Evolutionary conservation across 2,888 invertebrate species (phyloP).

Genomic region (Mechanitis mazaeus): DNA sequence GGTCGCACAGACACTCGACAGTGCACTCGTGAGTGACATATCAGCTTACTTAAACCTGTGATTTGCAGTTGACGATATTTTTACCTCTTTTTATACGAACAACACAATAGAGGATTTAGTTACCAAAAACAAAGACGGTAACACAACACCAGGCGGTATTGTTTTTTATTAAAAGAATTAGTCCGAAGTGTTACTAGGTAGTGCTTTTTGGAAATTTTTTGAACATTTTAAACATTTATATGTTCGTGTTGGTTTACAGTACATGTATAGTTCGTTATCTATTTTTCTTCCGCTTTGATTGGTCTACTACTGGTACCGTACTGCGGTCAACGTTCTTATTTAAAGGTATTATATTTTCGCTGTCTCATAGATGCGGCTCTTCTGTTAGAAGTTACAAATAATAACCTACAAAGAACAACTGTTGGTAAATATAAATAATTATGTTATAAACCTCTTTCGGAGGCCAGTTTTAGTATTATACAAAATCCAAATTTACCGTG

Average conservation of each 20-base stretch:
- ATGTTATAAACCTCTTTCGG: too few relatives aligned
- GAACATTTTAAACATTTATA: slow-evolving; percentile 7
- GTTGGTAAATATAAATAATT: background rate
- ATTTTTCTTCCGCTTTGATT: slow-evolving; percentile 24
- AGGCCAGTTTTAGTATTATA: too few relatives aligned
- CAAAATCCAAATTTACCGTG: too few relatives aligned
- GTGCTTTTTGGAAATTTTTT: too few relatives aligned
- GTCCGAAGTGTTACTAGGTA: too few relatives aligned
- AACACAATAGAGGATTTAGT: background rate
- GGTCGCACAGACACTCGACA: slow-evolving; percentile 19
- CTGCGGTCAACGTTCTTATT: slow-evolving; percentile 27
- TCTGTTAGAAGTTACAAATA: too few relatives aligned
- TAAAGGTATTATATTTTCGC: slow-evolving; percentile 19
- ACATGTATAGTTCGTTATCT: slow-evolving; percentile 28
- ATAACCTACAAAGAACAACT: background rate
- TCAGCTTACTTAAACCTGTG: slow-evolving; percentile 22
- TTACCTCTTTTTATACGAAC: background rate
- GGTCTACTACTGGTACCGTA: slow-evolving; percentile 13
- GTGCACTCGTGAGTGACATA: slow-evolving; percentile 24
- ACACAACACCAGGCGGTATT: background rate
- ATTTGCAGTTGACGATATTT: slow-evolving; percentile 11
- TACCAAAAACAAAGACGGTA: slow-evolving; percentile 6
- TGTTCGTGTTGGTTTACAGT: slow-evolving; percentile 15
- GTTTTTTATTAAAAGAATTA: too few relatives aligned
- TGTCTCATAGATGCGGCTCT: background rate